Percentiles rank a stretch among this genome's conserved stretches.
These are phyloP conservation scores for Charaxes varanes DNA, from an alignment of 1,140 invertebrate genomes.

Conservation along the genomic window DNA sequence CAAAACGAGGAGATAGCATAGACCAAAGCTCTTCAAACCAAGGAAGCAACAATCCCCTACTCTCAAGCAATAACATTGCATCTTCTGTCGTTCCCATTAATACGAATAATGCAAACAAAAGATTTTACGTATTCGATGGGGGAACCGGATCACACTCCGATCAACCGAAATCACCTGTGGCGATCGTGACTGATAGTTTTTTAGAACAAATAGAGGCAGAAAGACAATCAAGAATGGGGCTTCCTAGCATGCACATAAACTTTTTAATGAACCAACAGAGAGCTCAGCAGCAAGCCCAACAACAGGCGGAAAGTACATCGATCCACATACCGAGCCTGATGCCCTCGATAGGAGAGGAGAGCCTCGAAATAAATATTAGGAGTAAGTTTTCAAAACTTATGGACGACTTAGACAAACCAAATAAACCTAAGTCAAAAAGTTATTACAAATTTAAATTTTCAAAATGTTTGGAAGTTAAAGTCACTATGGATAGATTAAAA, in stretches of 20 bases:
- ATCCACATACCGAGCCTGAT: constrained; percentile 50
- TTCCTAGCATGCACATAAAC: constrained; percentile 70
- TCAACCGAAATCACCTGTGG: constrained; percentile 58
- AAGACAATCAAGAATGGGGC: constrained; percentile 58
- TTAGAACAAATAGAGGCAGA: constrained; percentile 67
- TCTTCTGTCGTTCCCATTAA: constrained; percentile 63
- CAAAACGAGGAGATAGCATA: constrained; percentile 59
- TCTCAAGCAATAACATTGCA: constrained; percentile 68
- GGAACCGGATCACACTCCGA: constrained; percentile 47
- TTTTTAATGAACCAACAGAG: constrained; percentile 59
- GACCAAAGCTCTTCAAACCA: constrained; percentile 70
- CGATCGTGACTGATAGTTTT: constrained; percentile 62
- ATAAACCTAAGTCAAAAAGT: constrained; percentile 78
- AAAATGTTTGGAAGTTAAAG: constrained; percentile 80
- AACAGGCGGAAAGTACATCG: constrained; percentile 41
- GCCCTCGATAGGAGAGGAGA: constrained; percentile 63
- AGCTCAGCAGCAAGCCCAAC: constrained; percentile 47
- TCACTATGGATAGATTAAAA: constrained; percentile 93
- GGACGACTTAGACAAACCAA: constrained; percentile 60
- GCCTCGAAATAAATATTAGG: constrained; percentile 52
- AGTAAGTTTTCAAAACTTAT: constrained; percentile 55
- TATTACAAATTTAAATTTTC: constrained; percentile 91
- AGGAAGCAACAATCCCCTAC: constrained; percentile 66
- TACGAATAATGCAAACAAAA: constrained; percentile 57
- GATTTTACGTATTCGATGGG: constrained; percentile 61